A percentile compares a stretch with the other conserved stretches of the same genome.
These are phyloP conservation scores for Arbacia lixula DNA, from an alignment of 53 echinoderm and acorn worm species.

Conservation along the genomic window DNA sequence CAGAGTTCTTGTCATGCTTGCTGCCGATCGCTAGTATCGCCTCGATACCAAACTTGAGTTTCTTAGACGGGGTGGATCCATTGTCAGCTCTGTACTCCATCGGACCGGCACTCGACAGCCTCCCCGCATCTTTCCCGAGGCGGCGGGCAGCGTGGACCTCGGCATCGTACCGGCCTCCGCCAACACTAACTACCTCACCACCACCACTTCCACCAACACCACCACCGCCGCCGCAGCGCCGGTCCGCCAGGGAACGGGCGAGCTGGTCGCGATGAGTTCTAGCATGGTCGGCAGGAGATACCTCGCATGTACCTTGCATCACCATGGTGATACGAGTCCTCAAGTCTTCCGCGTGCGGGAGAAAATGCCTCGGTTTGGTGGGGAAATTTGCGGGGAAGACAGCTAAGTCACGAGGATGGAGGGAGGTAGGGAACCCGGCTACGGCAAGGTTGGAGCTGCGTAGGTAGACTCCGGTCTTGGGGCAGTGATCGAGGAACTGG, in stretches of 20 bases:
- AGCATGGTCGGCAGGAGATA: neutral
- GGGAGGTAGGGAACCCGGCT: constrained; percentile 9
- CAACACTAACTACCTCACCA: neutral
- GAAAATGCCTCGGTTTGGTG: too few relatives aligned
- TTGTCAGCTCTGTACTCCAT: neutral
- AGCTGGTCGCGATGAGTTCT: neutral
- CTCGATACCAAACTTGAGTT: constrained; percentile 46
- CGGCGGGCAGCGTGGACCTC: neutral
- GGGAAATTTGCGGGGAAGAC: neutral
- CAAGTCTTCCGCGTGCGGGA: neutral
- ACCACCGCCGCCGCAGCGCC: neutral
- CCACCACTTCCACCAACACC: too few relatives aligned
- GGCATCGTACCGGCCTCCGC: neutral
- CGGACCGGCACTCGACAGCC: neutral
- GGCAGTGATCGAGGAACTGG: neutral
- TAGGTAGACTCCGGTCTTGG: neutral
- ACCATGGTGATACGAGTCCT: constrained; percentile 13
- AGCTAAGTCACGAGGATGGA: constrained; percentile 20
- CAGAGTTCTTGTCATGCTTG: constrained; percentile 25
- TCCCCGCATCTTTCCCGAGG: neutral
- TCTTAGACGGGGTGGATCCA: neutral
- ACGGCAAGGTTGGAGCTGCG: constrained; percentile 29
- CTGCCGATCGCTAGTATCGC: neutral
- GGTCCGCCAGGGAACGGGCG: neutral
- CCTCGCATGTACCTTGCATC: constrained; percentile 13